phyloP scores from a whole-genome alignment of 2,113 vertebrate species.

The Felis chaus region DNA sequence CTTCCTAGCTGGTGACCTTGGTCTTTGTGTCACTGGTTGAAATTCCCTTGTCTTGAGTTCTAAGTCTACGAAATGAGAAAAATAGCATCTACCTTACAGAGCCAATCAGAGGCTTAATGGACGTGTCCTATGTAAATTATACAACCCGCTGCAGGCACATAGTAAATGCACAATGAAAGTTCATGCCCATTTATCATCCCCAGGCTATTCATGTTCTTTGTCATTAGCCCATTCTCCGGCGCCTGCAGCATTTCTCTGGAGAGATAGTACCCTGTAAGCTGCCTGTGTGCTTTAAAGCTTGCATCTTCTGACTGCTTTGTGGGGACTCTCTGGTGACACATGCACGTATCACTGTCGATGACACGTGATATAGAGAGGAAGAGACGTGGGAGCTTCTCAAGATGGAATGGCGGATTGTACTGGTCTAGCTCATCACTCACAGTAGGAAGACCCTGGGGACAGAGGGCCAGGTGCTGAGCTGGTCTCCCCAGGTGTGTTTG shows the following conservation, averaged over 20 bases:
- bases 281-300: neutral
- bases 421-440: neutral
- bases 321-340: neutral
- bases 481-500: neutral
- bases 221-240: neutral
- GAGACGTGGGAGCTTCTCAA: neutral
- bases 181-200: neutral
- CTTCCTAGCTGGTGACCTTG: neutral
- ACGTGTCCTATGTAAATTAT: fast-evolving
- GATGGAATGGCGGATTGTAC: neutral
- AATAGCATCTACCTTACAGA: neutral
- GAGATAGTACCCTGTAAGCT: neutral
- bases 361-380: neutral
- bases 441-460: neutral
- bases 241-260: neutral
- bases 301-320: neutral
- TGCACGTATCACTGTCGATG: neutral
- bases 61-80: neutral
- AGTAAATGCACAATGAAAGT: neutral
- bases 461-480: neutral
- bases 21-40: neutral
- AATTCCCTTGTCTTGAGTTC: neutral
- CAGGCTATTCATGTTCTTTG: neutral
- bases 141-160: fast-evolving
- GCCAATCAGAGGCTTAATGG: neutral